Base-by-base conservation (phyloP, 1,140 invertebrate genomes). In the Hypsibius dujardini region DNA sequence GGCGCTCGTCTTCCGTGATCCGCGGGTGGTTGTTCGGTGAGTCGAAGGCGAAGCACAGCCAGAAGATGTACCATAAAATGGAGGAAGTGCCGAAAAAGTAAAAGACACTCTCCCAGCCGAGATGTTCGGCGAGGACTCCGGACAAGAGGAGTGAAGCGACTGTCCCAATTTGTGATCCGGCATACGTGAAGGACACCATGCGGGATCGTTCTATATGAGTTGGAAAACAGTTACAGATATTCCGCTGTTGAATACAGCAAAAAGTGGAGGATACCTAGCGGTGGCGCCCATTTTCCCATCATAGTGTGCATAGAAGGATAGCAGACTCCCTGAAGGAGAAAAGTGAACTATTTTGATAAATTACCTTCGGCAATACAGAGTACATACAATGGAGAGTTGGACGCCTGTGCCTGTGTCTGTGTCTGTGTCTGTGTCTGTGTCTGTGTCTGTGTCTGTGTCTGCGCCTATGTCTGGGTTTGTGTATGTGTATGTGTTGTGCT, bases 281-380 rank as follows among this genome's bases (percentile, higher is more conserved):
- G 86, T 42, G 90, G 91, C n/a, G 89, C 86, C 90, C 91, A 95
- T 72, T 86, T 84, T 0, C 88, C 83, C 89, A 90, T 91, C 46
- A 92, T 85, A 7, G 87, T 87, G 78, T 92, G 89, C 70, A 92
- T 91, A 74, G 88, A 87, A 2, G 90, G 90, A 79, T 90, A 93
- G 1, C 89, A 90, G 0, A 93, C 90, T 62, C 90, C 90, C 88
- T 90, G 28, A 28, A 28, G 28, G 28, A 28, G 28, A 28, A 28
- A 28, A 28, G 28, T 28, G 28, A 28, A 28, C 28, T 28, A 28
- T 28, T 28, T 28, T 28, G 28, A 28, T 28, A 28, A 28, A 28
- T 28, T 28, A 28, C 28, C 28, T 28, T 28, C 28, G 28, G 28
- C 28, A 28, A 28, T 28, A 28, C 28, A 28, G 28, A 28, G 28